These are phyloP conservation scores for Thryonomys swinderianus DNA, from an alignment of 2,113 vertebrate genomes.

Conservation along the genomic window DNA sequence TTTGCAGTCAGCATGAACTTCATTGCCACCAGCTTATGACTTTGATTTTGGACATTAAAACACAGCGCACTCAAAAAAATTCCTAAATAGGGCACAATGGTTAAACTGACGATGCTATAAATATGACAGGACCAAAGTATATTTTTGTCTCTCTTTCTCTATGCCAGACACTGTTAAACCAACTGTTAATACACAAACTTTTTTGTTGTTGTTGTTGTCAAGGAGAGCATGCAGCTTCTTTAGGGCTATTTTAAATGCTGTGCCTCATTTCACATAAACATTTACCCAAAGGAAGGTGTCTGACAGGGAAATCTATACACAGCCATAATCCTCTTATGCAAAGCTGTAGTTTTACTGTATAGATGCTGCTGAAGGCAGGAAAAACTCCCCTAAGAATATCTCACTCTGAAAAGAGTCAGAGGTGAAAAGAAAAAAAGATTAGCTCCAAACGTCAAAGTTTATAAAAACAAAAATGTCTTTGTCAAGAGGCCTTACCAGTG, in stretches of 20 bases:
- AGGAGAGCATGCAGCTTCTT: constrained; percentile 31
- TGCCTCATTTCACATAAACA: neutral
- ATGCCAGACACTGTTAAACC: constrained; percentile 71
- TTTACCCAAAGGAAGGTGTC: constrained; percentile 58
- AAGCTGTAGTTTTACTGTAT: neutral
- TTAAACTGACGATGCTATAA: constrained; percentile 67
- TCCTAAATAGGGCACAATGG: constrained; percentile 83
- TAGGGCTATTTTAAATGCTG: constrained; percentile 45
- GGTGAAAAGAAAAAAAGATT: neutral
- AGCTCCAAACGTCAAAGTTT: neutral
- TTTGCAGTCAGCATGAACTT: neutral
- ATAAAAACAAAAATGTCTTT: neutral
- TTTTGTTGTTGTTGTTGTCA: constrained; percentile 64
- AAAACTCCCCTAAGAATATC: neutral
- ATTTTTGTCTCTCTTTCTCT: constrained; percentile 75
- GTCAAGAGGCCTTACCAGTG: neutral
- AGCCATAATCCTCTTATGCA: neutral
- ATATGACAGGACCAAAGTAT: constrained; percentile 58
- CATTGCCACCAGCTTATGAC: constrained; percentile 54
- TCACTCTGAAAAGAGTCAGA: neutral
- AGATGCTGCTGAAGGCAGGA: neutral
- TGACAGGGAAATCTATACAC: constrained; percentile 13
- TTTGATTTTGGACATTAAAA: constrained; percentile 7
- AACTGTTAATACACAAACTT: constrained; percentile 19
- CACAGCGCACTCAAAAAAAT: constrained; percentile 72